A percentile compares a stretch with the other conserved stretches of the same genome.
Conservation (phyloP, 2,797 vertebrate genomes). For the Rhinophrynus dorsalis region DNA sequence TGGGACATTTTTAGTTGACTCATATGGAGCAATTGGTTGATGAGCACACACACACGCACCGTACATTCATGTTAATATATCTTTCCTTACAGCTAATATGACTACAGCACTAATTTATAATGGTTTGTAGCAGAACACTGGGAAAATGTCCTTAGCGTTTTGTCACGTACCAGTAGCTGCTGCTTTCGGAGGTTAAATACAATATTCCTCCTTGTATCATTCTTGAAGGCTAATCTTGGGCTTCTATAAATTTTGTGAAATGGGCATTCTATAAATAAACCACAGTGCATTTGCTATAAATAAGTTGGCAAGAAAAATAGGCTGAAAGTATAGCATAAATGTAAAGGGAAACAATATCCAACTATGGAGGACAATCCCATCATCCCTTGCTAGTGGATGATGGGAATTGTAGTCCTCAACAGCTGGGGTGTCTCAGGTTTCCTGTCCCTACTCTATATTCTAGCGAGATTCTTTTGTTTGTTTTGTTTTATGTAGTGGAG, state of each 20-base stretch:
- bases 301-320: background rate
- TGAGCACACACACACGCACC: too few species aligned
- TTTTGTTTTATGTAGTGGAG: too few species aligned
- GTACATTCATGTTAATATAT: too few species aligned
- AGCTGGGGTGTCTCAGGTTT: too few species aligned
- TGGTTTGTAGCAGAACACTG: background rate
- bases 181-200: constrained; percentile 5
- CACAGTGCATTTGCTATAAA: constrained; percentile 12
- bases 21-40: too few species aligned
- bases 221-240: background rate
- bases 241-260: constrained; percentile 22
- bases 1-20: too few species aligned
- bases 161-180: constrained; percentile 9
- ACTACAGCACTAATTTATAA: background rate
- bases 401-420: too few species aligned
- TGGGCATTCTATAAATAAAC: constrained; percentile 23
- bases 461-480: background rate
- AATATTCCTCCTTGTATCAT: constrained; percentile 13
- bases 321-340: background rate
- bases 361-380: too few species aligned
- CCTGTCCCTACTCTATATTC: background rate
- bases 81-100: too few species aligned
- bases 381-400: constrained; percentile 29
- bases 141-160: constrained; percentile 17
- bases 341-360: constrained; percentile 10